Conservation (phyloP, 2,113 vertebrate species). For the Oenanthe oenanthe region DNA sequence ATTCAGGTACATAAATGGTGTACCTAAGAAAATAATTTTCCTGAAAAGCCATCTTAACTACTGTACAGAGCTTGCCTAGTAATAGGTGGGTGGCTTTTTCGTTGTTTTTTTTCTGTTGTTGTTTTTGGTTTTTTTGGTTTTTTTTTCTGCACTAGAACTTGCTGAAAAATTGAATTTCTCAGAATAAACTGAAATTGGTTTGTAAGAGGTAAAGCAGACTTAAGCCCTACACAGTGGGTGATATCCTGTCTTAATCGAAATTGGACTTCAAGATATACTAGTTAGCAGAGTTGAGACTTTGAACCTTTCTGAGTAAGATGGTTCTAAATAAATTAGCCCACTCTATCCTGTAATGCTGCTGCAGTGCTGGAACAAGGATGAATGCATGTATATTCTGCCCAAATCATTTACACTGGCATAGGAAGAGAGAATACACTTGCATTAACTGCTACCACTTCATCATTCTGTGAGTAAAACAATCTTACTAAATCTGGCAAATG, state of each 20-base stretch:
- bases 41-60: not conserved
- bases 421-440: not conserved
- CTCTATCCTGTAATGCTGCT: not conserved
- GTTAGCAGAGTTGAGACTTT: not conserved
- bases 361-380: not conserved
- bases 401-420: not conserved
- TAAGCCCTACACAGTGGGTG: not conserved
- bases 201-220: not conserved
- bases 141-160: not conserved
- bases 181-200: not conserved
- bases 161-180: not conserved
- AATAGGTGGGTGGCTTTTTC: not conserved
- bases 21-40: not conserved
- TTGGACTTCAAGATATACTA: not conserved
- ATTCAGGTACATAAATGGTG: not conserved
- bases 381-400: not conserved
- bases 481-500: not conserved
- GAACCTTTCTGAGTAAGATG: not conserved
- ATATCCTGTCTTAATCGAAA: not conserved
- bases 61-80: not conserved
- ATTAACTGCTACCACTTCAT: slow-evolving; percentile 22
- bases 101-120: too few species aligned
- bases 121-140: too few species aligned
- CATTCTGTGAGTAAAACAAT: not conserved
- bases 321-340: not conserved